These are phyloP conservation scores for Holothuria glaberrima DNA, from an alignment of 35 echinoderm and acorn worm genomes.

Conservation along the genomic window DNA sequence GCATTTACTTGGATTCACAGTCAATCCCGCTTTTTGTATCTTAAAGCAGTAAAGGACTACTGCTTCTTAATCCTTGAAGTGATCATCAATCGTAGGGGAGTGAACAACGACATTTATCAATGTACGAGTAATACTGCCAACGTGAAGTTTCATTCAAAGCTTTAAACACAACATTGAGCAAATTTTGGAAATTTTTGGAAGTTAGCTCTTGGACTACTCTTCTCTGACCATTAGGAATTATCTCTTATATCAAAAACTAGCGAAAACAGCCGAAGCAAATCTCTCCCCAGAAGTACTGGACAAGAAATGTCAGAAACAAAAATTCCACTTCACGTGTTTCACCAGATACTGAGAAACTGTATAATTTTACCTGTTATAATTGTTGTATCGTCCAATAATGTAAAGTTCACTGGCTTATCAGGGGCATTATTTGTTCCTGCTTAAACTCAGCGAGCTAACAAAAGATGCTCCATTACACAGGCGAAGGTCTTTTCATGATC, in stretches of 20 bases:
- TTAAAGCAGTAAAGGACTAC: background rate
- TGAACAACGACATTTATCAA: background rate
- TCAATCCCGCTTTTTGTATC: background rate
- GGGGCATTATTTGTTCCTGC: too few relatives aligned
- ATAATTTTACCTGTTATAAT: slow-evolving; percentile 7
- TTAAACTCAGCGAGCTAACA: too few relatives aligned
- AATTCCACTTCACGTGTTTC: slow-evolving; percentile 17
- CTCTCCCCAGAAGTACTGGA: slow-evolving; percentile 10
- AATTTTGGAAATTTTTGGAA: background rate
- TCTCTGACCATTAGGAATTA: too few relatives aligned
- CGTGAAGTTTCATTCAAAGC: background rate
- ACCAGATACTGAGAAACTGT: background rate
- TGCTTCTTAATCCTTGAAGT: background rate
- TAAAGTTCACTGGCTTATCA: background rate
- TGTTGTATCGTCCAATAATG: slow-evolving; percentile 24
- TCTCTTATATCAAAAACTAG: too few relatives aligned
- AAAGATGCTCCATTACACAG: too few relatives aligned
- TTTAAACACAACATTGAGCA: background rate
- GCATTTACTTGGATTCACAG: background rate
- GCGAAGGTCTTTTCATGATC: too few relatives aligned
- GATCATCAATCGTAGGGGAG: background rate
- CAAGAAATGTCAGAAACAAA: slow-evolving; percentile 37
- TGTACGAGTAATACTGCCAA: background rate
- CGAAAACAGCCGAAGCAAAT: background rate
- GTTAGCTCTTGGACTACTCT: too few relatives aligned